These are phyloP conservation scores for Paratilapia polleni DNA, from an alignment of 2,113 vertebrate species.

Conservation along the genomic window DNA sequence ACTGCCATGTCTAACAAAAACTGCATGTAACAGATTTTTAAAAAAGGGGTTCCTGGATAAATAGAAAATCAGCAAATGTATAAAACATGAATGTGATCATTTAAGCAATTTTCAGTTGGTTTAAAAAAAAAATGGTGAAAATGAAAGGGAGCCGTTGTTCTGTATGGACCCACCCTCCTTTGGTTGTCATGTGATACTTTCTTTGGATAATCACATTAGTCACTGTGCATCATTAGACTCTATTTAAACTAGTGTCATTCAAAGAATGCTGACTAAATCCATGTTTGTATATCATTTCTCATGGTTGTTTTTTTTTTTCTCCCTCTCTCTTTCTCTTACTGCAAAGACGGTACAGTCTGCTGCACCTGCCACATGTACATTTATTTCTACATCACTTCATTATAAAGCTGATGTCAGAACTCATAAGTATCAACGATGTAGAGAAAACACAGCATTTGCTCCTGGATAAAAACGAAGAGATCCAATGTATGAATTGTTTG, in stretches of 20 bases:
- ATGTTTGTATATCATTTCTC: constrained; percentile 13
- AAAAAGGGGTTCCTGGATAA: too few species aligned
- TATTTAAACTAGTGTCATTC: neutral
- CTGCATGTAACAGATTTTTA: neutral
- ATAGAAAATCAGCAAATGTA: neutral
- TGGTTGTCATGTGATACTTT: neutral
- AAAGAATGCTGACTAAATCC: neutral
- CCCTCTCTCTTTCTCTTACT: constrained; percentile 31
- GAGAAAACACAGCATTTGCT: constrained; percentile 46
- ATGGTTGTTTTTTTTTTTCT: constrained; percentile 29
- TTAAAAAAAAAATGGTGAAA: neutral
- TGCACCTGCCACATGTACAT: constrained; percentile 67
- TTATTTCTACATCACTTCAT: constrained; percentile 70
- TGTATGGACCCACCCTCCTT: neutral
- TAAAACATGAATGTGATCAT: neutral
- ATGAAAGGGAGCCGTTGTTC: neutral
- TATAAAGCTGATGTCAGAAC: constrained; percentile 59
- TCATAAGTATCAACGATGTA: constrained; percentile 49
- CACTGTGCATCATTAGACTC: neutral
- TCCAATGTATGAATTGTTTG: constrained; percentile 58
- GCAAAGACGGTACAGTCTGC: constrained; percentile 58
- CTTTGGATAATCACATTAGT: neutral
- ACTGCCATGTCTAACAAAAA: neutral
- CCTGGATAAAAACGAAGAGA: constrained; percentile 52
- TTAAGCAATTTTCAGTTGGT: neutral